Evolutionary conservation across 2,113 vertebrate species (phyloP), one percentile per base, ranked within the genome.

Genomic region (Tiliqua scincoides): DNA sequence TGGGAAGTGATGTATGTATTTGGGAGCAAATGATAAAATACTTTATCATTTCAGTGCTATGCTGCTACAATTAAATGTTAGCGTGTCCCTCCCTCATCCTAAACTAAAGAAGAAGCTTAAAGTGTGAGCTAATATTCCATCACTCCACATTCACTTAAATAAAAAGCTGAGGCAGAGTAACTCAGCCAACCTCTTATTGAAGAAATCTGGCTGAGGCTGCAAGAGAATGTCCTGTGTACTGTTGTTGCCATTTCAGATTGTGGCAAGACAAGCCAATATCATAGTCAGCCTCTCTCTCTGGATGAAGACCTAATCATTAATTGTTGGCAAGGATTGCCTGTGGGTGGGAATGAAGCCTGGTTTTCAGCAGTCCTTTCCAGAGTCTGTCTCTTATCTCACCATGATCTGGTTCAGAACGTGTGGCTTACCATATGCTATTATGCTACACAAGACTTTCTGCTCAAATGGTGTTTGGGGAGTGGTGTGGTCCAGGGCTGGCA

Each of bases 361-460:
- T 25, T 62, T 85, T 59, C 52, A 18, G 40, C 54, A 83, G 12
- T 79, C 52, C 61, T 84, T 75, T 67, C 63, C 73, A 84, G 43
- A 65, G 30, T 2, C 27, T 77, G 17, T 25, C 21, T 78, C 48
- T 67, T 30, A 30, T 74, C 21, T 74, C 20, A 62, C 71, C 30
- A 68, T 77, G 32, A 52, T 68, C 48, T 68, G 62, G n/a, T 54
- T 40, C 79, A 83, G 54, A 79, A 43, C 40, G 20, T 82, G 85
- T 82, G 52, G 61, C 90, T 91, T 85, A 14, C 61, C 20, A 30
- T 21, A 57, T 23, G 23, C 62, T 68, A 18, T 77, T 76, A 65
- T 23, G 78, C 83, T 82, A 59, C 83, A 92, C 82, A 85, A 68
- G 84, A 75, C 81, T 10, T 67, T 87, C 30, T 6, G 87, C 63